These are phyloP conservation scores for Hafferia zeledoni DNA, from an alignment of 2,797 vertebrate genomes.

Conservation along the genomic window DNA sequence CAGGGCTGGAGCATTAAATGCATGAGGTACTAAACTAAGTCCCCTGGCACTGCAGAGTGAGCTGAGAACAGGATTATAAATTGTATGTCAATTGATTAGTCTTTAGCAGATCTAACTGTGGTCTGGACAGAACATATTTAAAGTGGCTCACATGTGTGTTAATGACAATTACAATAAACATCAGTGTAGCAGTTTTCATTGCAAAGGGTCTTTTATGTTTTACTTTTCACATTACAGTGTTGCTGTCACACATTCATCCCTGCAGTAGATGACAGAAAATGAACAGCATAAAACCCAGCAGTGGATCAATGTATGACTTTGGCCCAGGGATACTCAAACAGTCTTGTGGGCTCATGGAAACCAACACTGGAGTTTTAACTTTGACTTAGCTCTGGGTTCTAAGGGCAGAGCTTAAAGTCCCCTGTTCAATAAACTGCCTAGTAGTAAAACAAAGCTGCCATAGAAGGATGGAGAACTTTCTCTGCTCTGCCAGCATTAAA, in stretches of 20 bases:
- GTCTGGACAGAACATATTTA: neutral
- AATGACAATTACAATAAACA: constrained; percentile 17
- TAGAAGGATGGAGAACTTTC: constrained; percentile 3
- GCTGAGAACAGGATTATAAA: constrained; percentile 23
- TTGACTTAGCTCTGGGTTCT: neutral
- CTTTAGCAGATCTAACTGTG: neutral
- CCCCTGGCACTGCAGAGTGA: neutral
- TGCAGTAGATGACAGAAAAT: neutral
- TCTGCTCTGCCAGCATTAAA: constrained; percentile 12
- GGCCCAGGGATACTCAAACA: neutral
- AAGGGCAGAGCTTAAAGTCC: neutral
- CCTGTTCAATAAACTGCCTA: neutral
- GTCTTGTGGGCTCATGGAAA: neutral
- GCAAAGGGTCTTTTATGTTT: neutral
- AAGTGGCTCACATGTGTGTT: neutral
- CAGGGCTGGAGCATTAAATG: neutral
- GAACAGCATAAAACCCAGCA: neutral
- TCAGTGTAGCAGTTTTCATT: neutral
- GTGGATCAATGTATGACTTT: neutral
- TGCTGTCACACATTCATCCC: neutral
- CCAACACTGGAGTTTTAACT: neutral
- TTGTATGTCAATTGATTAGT: neutral
- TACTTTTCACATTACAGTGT: neutral
- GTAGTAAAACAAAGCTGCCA: neutral
- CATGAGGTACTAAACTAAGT: constrained; percentile 10